Evolutionary conservation across 2,888 invertebrate species (phyloP).

Genomic region (Agrotis segetum): DNA sequence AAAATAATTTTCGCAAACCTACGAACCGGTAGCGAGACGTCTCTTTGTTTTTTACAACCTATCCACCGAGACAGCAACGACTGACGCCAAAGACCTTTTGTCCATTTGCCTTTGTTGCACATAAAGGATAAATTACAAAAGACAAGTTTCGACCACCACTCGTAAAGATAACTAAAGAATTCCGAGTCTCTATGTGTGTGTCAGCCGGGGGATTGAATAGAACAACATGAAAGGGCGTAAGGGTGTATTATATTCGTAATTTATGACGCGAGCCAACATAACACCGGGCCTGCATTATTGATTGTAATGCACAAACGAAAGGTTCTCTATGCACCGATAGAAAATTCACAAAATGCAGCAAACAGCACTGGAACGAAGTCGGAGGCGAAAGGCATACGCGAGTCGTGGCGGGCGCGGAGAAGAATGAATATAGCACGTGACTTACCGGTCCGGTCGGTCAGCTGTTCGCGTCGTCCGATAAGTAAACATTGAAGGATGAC

Average conservation of each 20-base stretch:
- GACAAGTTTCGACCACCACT: constrained; percentile 83
- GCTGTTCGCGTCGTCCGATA: constrained; percentile 88
- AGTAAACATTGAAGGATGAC: constrained; percentile 89
- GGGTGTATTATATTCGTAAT: constrained; percentile 88
- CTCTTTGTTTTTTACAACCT: constrained; percentile 80
- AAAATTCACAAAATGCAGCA: constrained; percentile 73
- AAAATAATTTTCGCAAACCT: constrained; percentile 87
- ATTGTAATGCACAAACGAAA: constrained; percentile 80
- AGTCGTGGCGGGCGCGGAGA: constrained; percentile 64
- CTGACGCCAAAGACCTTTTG: constrained; percentile 82
- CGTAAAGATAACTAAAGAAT: constrained; percentile 88
- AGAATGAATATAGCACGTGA: constrained; percentile 84
- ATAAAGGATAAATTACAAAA: constrained; percentile 89
- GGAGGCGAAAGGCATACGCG: constrained; percentile 57
- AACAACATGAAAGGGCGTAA: constrained; percentile 84
- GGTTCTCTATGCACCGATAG: constrained; percentile 73
- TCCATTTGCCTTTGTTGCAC: constrained; percentile 84
- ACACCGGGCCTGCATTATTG: constrained; percentile 83
- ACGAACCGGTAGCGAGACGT: constrained; percentile 79
- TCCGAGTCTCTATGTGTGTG: constrained; percentile 75
- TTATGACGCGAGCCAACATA: constrained; percentile 80
- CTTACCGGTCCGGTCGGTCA: constrained; percentile 90
- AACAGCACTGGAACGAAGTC: constrained; percentile 57
- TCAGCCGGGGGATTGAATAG: constrained; percentile 81
- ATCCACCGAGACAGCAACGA: constrained; percentile 73